Base-by-base conservation (phyloP, 1,140 invertebrate genomes). In the Pteromalus puparum region DNA sequence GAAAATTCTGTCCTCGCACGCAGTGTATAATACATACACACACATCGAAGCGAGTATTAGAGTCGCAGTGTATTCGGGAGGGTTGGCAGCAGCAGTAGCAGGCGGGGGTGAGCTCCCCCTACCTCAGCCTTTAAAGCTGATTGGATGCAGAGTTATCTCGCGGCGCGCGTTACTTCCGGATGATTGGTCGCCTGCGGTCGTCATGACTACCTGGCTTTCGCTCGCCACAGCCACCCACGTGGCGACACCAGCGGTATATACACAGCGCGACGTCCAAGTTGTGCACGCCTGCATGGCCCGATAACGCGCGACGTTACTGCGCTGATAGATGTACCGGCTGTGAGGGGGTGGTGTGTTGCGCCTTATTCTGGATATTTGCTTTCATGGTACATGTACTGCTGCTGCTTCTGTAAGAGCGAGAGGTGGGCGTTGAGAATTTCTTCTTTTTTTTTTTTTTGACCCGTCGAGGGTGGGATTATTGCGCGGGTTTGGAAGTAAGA, bases 121-220 rank as follows among this genome's bases (percentile, higher is more conserved):
- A 61, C 53, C 53, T 61, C 53, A 61, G 18, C 90, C 90, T 91
- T 92, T 93, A 93, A 92, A 93, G 90, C 92, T 93, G 92, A 93
- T 93, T 93, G 92, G 92, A 93, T 93, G 92, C 92, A 92, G 92
- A 93, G 92, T 93, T 93, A 93, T 93, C 92, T 93, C 92, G 91
- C 91, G 92, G 87, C 90, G 90, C 91, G 91, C 91, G 92, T 93
- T 93, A 92, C 91, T 93, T 93, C 92, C 92, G 92, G 92, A 93
- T 93, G 92, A 93, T 93, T 93, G 92, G 92, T 92, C 90, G 90
- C 88, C 89, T 93, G 92, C 89, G 92, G 92, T 93, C 90, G 92
- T 91, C 92, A 93, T 93, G 92, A 92, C 92, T 93, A 93, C 92
- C 91, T 74, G 15, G 28, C 68, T 26, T 26, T 26, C 68, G 68